Evolutionary conservation across 2,888 invertebrate species (phyloP), one percentile per base, ranked within the genome.

Genomic region (Augiades crinisus): DNA sequence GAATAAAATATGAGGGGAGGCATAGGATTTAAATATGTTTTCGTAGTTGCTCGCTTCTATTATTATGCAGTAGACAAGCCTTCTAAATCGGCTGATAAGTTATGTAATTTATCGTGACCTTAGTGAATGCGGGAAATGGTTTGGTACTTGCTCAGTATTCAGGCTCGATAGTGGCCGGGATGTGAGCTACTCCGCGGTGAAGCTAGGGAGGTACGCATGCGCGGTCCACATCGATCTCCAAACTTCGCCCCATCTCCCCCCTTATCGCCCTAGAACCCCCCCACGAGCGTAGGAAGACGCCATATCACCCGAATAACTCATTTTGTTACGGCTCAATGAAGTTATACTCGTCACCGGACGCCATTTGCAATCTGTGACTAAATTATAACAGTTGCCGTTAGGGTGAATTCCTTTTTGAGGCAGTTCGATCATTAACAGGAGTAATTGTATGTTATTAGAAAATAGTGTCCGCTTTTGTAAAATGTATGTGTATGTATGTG

Each of bases 141-240:
- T 22, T 46, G 31, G 30, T 30, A 30, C 12, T 30, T 43, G 52
- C 47, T 59, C 59, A 54, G 55, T 64, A 67, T 67, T 65, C 64
- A 71, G 68, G 69, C 70, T 65, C 63, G 60, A 67, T 65, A 64
- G 64, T 64, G 64, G 70, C 74, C 72, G 67, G 70, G 71, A 63
- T 67, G 63, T 65, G 65, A 64, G 49, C 55, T 50, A 53, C 55
- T 60, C 13, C 30, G 60, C 56, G 62, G 55, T 54, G 64, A 37
- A 34, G 43, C 10, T 19, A n/a, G n/a, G n/a, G 3, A n/a, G 6
- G 36, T 19, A 34, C 79, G 85, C 84, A 78, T 83, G 86, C 83
- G 79, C 78, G 64, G 67, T 54, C 58, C 62, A 61, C 74, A 87
- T 88, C 86, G 87, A 87, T 86, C 81, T 70, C 65, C 60, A 53